These are phyloP conservation scores for Neopelma chrysocephalum DNA, from an alignment of 2,797 vertebrate species.

Conservation along the genomic window DNA sequence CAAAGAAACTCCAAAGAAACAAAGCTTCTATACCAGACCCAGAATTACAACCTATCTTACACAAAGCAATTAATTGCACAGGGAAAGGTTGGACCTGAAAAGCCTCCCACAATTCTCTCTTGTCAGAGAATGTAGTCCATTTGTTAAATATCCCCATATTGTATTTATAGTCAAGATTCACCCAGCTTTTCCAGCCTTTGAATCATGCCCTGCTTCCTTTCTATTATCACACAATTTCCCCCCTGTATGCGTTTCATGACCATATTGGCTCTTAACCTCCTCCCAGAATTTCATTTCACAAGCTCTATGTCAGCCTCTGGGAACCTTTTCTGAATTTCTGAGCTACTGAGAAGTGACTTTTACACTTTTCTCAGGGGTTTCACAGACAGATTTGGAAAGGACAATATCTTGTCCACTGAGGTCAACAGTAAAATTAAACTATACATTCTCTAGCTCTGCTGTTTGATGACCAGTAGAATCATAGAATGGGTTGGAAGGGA, in stretches of 20 bases:
- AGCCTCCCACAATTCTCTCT: neutral
- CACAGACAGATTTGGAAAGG: neutral
- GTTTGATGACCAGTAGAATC: neutral
- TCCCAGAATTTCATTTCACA: neutral
- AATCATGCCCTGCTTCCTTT: neutral
- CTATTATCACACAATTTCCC: neutral
- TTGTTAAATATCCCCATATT: neutral
- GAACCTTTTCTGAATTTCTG: neutral
- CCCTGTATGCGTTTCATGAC: neutral
- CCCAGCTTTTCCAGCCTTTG: neutral
- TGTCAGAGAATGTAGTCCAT: accelerated
- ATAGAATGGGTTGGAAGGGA: neutral
- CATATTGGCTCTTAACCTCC: neutral
- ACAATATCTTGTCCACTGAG: neutral
- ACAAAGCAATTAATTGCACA: neutral
- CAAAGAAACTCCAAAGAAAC: neutral
- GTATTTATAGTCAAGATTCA: neutral
- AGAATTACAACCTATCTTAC: neutral
- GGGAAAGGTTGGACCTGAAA: neutral
- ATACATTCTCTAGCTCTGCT: neutral
- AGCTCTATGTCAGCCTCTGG: neutral
- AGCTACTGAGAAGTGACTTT: neutral
- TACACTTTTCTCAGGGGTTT: neutral
- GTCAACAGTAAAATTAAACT: neutral
- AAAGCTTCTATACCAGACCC: neutral